Conservation (phyloP, 2,797 vertebrate species). For the Nannoperca obscura region DNA sequence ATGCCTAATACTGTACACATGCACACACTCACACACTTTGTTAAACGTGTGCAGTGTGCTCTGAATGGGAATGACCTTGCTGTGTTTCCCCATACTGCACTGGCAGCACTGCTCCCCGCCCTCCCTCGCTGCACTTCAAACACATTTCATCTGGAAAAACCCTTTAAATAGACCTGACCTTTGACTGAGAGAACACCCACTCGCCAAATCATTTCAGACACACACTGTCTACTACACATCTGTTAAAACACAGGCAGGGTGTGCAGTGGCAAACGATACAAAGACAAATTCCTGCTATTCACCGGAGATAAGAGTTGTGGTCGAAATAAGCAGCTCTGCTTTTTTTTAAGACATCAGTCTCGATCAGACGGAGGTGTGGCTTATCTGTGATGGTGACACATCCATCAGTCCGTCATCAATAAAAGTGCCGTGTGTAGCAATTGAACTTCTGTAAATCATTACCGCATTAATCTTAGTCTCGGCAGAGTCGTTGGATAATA, state of each 20-base stretch:
- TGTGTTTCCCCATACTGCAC: conserved; percentile 41
- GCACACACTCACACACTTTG: conserved; percentile 13
- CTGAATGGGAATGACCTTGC: conserved; percentile 70
- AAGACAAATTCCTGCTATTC: conserved; percentile 27
- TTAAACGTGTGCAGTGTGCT: conserved; percentile 36
- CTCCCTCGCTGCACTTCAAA: conserved; percentile 73
- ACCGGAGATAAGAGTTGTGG: background rate
- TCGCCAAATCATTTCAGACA: conserved; percentile 57
- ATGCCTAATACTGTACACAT: background rate
- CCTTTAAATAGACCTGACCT: conserved; percentile 84
- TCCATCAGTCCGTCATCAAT: conserved; percentile 17
- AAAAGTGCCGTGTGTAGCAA: conserved; percentile 4
- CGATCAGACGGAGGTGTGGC: conserved; percentile 4
- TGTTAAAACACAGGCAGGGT: conserved; percentile 39
- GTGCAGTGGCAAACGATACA: conserved; percentile 8
- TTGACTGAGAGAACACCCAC: conserved; percentile 70
- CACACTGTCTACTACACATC: conserved; percentile 50
- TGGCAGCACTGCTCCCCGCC: background rate
- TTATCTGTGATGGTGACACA: conserved; percentile 4
- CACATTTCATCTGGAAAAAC: conserved; percentile 74
- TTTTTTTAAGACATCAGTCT: conserved; percentile 8
- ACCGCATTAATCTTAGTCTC: background rate
- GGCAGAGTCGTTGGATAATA: background rate
- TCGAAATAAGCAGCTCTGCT: background rate
- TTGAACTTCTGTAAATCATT: conserved; percentile 20